Base-by-base conservation (phyloP, 2,113 vertebrate species). In the Delphinapterus leucas region DNA sequence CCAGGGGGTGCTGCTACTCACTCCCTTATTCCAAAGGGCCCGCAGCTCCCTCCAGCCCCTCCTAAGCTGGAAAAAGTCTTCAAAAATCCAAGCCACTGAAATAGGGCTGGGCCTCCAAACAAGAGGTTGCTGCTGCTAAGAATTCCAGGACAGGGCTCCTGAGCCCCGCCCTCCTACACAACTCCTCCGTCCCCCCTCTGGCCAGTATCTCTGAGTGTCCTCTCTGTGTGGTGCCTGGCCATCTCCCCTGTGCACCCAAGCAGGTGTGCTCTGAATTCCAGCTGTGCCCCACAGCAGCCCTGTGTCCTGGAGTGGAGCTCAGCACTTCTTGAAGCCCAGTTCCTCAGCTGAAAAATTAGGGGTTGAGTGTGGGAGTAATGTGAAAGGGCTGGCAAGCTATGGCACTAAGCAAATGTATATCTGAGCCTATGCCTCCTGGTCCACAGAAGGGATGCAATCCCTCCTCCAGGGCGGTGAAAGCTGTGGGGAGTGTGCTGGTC, bases 211-310 rank as follows among this genome's bases (percentile, higher is more conserved):
- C 53, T 0, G 6, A 6, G 41, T 2, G 47, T 11, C 88, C 81
- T 14, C 33, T 55, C 17, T 6, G 20, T 14, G 76, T 53, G 0
- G 26, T 23, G 55, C 41, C 68, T 18, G 38, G 77, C 17, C 21
- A 28, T 87, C 89, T 88, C 85, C 85, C 84, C 60, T 95, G 94
- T 73, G 94, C 81, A 79, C 25, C 90, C 65, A 74, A 55, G 60
- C 73, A 89, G 86, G 55, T 68, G 23, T 81, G 14, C n/a, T 33
- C 47, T 76, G 36, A 80, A 23, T 76, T 49, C 88, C 71, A 96
- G 95, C 83, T 84, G 58, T 28, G 95, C 47, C 96, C 33, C 36
- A 7, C 7, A 76, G 93, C 85, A 95, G 95, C 92, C 0, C 2
- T 70, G 68, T 74, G 70, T 95, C 61, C 47, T 77, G 85, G 70